A percentile compares a stretch with the other conserved stretches of the same genome.
Evolutionary conservation across 2,888 invertebrate genomes (phyloP).

Genomic region (Perizoma affinitatum): DNA sequence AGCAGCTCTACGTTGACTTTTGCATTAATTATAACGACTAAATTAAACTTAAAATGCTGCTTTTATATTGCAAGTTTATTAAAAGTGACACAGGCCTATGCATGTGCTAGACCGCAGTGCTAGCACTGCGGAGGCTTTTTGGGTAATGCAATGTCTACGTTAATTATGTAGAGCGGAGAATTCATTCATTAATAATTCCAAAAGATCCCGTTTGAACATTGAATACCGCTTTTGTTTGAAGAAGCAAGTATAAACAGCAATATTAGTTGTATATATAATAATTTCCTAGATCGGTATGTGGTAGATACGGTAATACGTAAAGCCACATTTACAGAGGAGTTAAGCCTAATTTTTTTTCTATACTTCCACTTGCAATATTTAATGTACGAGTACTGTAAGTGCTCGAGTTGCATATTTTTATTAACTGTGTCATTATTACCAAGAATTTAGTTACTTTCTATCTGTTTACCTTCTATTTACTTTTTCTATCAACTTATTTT

Average conservation of each 20-base stretch:
- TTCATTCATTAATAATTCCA: conserved; percentile 47
- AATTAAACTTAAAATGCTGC: too few species aligned
- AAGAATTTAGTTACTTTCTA: too few species aligned
- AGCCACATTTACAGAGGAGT: conserved; percentile 41
- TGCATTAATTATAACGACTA: too few species aligned
- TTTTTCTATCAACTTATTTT: too few species aligned
- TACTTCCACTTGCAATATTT: conserved; percentile 36
- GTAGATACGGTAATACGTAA: conserved; percentile 32
- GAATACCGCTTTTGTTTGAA: conserved; percentile 31
- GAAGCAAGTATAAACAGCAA: conserved; percentile 37
- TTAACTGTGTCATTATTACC: background rate
- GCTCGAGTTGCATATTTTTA: background rate
- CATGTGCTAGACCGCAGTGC: too few species aligned
- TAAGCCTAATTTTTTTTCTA: conserved; percentile 38
- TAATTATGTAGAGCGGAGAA: conserved; percentile 46
- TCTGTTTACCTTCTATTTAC: too few species aligned
- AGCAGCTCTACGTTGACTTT: too few species aligned
- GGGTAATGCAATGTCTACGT: conserved; percentile 49
- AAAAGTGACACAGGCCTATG: background rate
- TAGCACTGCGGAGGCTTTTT: conserved; percentile 39
- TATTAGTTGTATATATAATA: conserved; percentile 37
- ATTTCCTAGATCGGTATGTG: conserved; percentile 36
- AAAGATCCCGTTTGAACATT: conserved; percentile 34
- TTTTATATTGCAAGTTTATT: background rate
- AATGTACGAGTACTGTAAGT: background rate